phyloP scores from a whole-genome alignment of 1,140 invertebrate genomes.

The Musca vetustissima region DNA sequence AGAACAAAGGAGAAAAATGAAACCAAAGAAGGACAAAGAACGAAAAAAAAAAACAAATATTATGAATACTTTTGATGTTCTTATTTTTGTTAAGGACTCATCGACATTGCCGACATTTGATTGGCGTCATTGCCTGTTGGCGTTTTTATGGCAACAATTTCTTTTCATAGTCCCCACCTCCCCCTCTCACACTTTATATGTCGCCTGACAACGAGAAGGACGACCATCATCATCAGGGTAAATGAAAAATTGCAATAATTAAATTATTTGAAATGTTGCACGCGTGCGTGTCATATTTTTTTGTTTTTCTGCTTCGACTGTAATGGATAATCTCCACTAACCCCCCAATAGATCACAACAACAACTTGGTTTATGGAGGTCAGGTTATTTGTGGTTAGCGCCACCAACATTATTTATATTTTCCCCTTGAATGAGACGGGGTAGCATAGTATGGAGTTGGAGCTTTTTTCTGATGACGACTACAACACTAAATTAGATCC shows the following conservation, averaged over 20 bases:
- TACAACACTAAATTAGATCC: too few species aligned
- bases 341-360: too few species aligned
- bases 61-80: conserved; percentile 29
- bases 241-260: conserved; percentile 32
- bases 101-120: not conserved
- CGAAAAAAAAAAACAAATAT: not conserved
- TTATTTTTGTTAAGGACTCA: conserved; percentile 29
- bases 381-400: too few species aligned
- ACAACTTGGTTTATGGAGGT: too few species aligned
- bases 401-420: not conserved
- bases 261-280: conserved; percentile 28
- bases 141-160: not conserved
- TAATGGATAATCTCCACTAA: not conserved
- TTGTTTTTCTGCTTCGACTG: not conserved
- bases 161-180: not conserved
- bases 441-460: too few species aligned
- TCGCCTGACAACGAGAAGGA: too few species aligned
- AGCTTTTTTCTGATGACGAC: too few species aligned
- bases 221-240: not conserved
- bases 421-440: not conserved
- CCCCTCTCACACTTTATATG: too few species aligned
- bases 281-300: conserved; percentile 19
- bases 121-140: not conserved
- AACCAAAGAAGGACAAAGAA: too few species aligned
- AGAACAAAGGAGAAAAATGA: too few species aligned